phyloP scores from a whole-genome alignment of 2,113 vertebrate genomes.

The Oxygymnocypris stewartii region DNA sequence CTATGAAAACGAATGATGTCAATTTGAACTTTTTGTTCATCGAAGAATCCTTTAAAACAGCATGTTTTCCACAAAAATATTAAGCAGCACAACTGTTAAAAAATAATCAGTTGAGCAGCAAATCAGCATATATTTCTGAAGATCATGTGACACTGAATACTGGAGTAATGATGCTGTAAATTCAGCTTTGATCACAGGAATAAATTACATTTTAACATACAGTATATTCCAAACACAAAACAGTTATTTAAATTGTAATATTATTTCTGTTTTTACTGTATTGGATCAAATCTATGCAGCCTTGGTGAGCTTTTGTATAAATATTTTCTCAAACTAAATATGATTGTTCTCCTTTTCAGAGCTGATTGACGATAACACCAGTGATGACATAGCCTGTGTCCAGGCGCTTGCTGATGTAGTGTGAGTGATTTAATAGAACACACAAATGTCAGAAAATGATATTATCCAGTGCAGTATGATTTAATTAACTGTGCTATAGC shows the following conservation, averaged over 20 bases:
- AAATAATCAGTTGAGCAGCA: not conserved
- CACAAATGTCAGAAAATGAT: not conserved
- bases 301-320: not conserved
- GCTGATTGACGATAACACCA: slow-evolving; percentile 58
- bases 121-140: not conserved
- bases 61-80: not conserved
- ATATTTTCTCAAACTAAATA: not conserved
- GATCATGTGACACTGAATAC: not conserved
- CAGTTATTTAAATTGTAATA: not conserved
- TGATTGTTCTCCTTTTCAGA: slow-evolving; percentile 40
- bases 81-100: not conserved
- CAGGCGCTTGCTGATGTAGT: not conserved
- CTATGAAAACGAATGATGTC: not conserved
- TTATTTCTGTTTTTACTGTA: not conserved
- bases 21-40: not conserved
- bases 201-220: not conserved
- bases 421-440: slow-evolving; percentile 47
- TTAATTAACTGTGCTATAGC: not conserved
- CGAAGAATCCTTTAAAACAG: not conserved
- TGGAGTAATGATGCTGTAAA: not conserved
- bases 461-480: not conserved
- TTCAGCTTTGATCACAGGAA: not conserved
- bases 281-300: not conserved
- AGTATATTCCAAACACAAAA: not conserved
- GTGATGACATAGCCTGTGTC: slow-evolving; percentile 54